Percentiles rank a stretch among this genome's conserved stretches.
Conservation (phyloP, 2,888 invertebrate species). For the Apamea anceps region DNA sequence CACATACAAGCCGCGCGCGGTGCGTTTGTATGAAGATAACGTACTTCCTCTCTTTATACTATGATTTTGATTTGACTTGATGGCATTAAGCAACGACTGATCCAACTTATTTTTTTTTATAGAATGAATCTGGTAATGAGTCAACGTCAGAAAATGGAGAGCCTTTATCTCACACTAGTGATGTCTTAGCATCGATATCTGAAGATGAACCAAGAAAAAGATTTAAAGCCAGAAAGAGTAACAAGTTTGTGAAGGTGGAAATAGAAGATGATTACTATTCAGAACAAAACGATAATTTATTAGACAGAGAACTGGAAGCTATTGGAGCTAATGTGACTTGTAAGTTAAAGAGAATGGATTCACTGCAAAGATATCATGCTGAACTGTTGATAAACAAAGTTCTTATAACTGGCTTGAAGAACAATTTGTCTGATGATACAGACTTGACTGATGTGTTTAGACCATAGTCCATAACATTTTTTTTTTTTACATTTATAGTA, state of each 20-base stretch:
- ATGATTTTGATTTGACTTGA: constrained; percentile 10
- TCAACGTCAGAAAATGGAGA: constrained; percentile 27
- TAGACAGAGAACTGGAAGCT: constrained; percentile 70
- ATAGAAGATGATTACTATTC: constrained; percentile 31
- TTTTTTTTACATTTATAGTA: not conserved
- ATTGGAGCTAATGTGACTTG: constrained; percentile 73
- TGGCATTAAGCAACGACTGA: not conserved
- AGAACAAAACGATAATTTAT: constrained; percentile 42
- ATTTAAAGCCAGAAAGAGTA: constrained; percentile 33
- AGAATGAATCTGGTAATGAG: constrained; percentile 36
- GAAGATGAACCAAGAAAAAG: constrained; percentile 52
- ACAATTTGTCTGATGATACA: constrained; percentile 69
- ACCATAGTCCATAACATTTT: constrained; percentile 37
- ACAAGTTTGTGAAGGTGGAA: constrained; percentile 40
- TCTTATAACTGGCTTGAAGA: constrained; percentile 70
- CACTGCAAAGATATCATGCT: constrained; percentile 71
- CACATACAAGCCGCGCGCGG: no score
- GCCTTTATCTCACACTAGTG: constrained; percentile 30
- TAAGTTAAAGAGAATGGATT: constrained; percentile 73
- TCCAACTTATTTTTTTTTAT: constrained; percentile 3
- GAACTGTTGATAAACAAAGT: constrained; percentile 76
- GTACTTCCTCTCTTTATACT: no score
- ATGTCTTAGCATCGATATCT: constrained; percentile 48
- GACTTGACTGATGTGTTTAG: constrained; percentile 69
- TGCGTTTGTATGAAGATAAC: no score